Evolutionary conservation across 2,888 invertebrate species (phyloP), one percentile per base, ranked within the genome.

Genomic region (Petrolisthes manimaculis): DNA sequence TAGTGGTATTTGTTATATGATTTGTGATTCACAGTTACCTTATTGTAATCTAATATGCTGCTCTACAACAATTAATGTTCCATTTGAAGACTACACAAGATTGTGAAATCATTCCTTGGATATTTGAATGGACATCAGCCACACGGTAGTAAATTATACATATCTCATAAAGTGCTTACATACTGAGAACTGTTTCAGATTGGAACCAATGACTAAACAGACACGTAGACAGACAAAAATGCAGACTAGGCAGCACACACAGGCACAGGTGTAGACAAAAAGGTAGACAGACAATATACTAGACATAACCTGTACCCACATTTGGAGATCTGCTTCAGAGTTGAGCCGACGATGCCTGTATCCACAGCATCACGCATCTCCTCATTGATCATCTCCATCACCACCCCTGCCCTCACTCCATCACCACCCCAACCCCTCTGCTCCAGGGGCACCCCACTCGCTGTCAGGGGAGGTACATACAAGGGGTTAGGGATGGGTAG

Each of bases 321-420:
- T 9, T 80, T 71, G 51, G 86, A 69, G n/a, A 81, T 75, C 5
- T 74, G 80, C 12, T 4, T 81, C 56, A 86, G 81, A 37, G n/a
- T 8, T 12, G 75, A 37, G 37, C 86, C 74, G 54, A 24, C 74
- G 55, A 12, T 14, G 37, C 86, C 86, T 4, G 74, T 86, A n/a
- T 81, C 18, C 4, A 86, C 8, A 53, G 86, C 86, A 18, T 81
- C 55, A 14, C 12, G 61, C 61, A 86, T 75, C 24, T 80, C 86
- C 18, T 61, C 21, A 56, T 54, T 0, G 5, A 86, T 74, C 3
- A 12, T n/a, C 9, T 79, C 56, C 51, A 81, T 37, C 12, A 14
- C 18, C 54, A 37, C n/a, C 37, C 37, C 1, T 9, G 12, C 12
- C 18, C 14, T 74, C 5, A 21, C 74, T 18, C 18, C 5, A 37